A percentile compares a stretch with the other conserved stretches of the same genome.
Conservation (phyloP, 2,113 vertebrate species). For the Phrynosoma platyrhinos region DNA sequence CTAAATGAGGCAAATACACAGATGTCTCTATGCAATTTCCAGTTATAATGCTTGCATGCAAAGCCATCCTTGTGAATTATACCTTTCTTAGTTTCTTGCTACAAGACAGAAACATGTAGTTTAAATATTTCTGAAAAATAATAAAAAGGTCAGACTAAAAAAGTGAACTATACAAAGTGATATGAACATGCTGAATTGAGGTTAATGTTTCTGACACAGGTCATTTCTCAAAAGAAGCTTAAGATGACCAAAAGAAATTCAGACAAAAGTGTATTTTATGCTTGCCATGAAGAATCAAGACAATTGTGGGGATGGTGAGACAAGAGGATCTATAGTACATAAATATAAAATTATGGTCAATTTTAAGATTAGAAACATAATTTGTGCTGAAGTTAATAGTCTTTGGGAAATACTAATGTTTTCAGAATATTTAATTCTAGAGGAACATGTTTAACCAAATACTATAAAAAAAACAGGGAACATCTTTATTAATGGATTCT, state of each 20-base stretch:
- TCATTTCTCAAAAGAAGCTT: constrained; percentile 26
- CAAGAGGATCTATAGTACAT: constrained; percentile 43
- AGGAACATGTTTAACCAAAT: constrained; percentile 71
- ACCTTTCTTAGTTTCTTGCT: constrained; percentile 33
- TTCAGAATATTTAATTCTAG: constrained; percentile 59
- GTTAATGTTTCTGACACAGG: constrained; percentile 34
- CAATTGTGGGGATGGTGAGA: constrained; percentile 27
- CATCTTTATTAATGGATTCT: constrained; percentile 84
- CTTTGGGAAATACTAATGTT: constrained; percentile 72
- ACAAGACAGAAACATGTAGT: constrained; percentile 62
- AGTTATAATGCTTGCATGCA: not conserved
- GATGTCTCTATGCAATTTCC: not conserved
- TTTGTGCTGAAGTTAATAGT: constrained; percentile 63
- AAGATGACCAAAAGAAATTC: not conserved
- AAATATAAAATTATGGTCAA: constrained; percentile 48
- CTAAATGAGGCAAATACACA: constrained; percentile 12
- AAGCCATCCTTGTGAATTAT: constrained; percentile 12
- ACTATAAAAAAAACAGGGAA: constrained; percentile 62
- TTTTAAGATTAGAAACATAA: constrained; percentile 66
- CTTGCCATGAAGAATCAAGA: constrained; percentile 37
- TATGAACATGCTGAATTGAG: constrained; percentile 32
- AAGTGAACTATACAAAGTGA: constrained; percentile 50
- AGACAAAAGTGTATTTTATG: constrained; percentile 21
- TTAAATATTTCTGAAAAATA: constrained; percentile 51
- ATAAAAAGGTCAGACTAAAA: constrained; percentile 54